phyloP scores from a whole-genome alignment of 1,140 invertebrate genomes.

The Rhynchophorus ferrugineus region DNA sequence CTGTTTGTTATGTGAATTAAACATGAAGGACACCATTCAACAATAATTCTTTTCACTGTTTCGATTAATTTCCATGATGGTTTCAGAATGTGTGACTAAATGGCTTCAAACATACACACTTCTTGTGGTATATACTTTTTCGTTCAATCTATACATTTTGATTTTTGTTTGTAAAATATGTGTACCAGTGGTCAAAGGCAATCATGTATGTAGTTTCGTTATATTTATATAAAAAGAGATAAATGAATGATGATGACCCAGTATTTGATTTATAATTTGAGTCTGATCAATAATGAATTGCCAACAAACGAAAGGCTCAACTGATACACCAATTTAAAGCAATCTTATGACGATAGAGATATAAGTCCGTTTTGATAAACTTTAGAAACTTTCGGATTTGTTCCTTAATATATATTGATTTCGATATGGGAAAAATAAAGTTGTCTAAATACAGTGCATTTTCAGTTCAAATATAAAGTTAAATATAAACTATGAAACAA shows the following conservation, averaged over 20 bases:
- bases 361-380: background rate
- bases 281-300: background rate
- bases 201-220: background rate
- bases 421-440: background rate
- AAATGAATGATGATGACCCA: background rate
- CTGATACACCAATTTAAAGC: constrained; percentile 6
- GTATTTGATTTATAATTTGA: background rate
- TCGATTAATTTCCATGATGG: background rate
- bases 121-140: too few relatives aligned
- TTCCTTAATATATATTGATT: background rate
- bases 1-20: constrained; percentile 10
- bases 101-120: too few relatives aligned
- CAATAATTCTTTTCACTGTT: background rate
- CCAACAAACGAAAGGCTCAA: background rate
- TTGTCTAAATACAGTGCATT: background rate
- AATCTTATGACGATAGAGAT: constrained; percentile 9
- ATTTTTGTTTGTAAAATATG: background rate
- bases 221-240: background rate
- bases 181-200: background rate
- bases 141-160: too few relatives aligned
- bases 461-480: background rate
- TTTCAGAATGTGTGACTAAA: too few relatives aligned
- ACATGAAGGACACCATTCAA: constrained; percentile 6
- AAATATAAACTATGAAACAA: background rate
- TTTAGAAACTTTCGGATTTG: too few relatives aligned